These are phyloP conservation scores for Notarius quadriscutis DNA, from an alignment of 2,113 vertebrate species.

Conservation along the genomic window DNA sequence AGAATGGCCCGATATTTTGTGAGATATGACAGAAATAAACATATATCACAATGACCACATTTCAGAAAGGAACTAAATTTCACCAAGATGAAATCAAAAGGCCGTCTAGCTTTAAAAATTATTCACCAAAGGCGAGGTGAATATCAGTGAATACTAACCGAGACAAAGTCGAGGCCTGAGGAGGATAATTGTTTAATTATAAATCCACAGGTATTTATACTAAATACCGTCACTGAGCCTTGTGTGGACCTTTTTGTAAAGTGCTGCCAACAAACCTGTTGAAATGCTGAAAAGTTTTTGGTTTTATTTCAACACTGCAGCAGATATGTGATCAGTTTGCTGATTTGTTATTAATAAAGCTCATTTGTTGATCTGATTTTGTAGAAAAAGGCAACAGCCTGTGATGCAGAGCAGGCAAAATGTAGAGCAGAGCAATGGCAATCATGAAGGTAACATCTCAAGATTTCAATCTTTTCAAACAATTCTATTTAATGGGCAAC, in stretches of 20 bases:
- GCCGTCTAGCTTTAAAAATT: too few species aligned
- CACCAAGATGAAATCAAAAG: too few species aligned
- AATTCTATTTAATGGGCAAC: neutral
- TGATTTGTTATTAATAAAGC: neutral
- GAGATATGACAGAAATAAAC: too few species aligned
- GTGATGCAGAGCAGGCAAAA: slow-evolving; percentile 71
- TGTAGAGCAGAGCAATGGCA: slow-evolving; percentile 81
- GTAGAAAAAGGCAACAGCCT: slow-evolving; percentile 83
- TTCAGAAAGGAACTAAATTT: too few species aligned
- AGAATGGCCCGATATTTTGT: too few species aligned
- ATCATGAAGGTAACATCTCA: slow-evolving; percentile 80
- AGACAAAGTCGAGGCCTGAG: too few species aligned
- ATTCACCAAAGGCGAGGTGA: too few species aligned
- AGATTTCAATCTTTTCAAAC: neutral
- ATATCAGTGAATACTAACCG: too few species aligned
- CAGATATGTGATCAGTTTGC: neutral
- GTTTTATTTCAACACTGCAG: neutral
- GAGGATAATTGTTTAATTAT: too few species aligned
- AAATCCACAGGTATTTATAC: too few species aligned
- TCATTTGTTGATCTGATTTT: slow-evolving; percentile 36
- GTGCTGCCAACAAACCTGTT: neutral
- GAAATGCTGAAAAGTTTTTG: neutral
- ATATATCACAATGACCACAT: too few species aligned
- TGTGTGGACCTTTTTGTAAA: neutral
- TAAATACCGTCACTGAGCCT: too few species aligned